Conservation (phyloP, 2,797 vertebrate genomes). For the Sylvilagus floridanus region DNA sequence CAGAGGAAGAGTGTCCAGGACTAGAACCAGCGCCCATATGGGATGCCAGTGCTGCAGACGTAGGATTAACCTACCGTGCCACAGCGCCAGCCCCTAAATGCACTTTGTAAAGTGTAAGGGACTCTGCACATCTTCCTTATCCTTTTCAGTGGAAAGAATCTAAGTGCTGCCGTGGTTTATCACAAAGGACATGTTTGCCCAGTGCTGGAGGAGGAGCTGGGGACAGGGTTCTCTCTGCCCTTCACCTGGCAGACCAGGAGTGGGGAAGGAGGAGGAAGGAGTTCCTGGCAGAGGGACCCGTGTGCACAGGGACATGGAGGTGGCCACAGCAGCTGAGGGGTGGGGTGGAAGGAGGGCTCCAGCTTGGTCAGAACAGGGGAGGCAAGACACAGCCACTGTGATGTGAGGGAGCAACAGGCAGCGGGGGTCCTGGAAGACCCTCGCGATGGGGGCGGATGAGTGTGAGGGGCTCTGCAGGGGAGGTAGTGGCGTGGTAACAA, state of each 20-base stretch:
- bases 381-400: neutral
- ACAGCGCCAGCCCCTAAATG: neutral
- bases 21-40: too few species aligned
- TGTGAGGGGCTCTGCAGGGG: conserved; percentile 81
- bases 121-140: neutral
- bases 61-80: too few species aligned
- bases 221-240: neutral
- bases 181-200: neutral
- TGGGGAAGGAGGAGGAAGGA: neutral
- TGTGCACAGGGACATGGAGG: neutral
- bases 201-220: neutral
- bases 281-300: neutral
- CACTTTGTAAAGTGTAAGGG: neutral
- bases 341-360: too few species aligned
- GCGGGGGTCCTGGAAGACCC: conserved; percentile 58
- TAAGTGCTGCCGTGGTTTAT: neutral
- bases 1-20: too few species aligned
- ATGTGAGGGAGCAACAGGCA: neutral
- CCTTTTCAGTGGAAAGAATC: neutral
- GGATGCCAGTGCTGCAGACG: too few species aligned
- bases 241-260: neutral
- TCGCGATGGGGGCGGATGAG: conserved; percentile 79
- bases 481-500: conserved; percentile 88
- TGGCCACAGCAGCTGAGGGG: neutral
- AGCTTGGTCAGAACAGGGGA: neutral